These are phyloP conservation scores for Rhingia campestris DNA, from an alignment of 2,888 invertebrate species.

Conservation along the genomic window DNA sequence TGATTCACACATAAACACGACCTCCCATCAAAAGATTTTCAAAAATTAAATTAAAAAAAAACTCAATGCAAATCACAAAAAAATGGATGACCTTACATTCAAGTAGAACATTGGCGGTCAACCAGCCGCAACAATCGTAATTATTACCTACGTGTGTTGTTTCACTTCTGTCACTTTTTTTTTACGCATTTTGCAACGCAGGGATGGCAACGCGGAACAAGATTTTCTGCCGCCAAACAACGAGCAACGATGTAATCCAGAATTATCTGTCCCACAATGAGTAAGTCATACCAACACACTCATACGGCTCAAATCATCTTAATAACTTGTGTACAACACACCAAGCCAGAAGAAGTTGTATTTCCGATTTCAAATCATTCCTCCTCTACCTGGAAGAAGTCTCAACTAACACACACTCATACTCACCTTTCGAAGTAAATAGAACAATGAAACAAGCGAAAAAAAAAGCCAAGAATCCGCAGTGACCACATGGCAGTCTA, in stretches of 20 bases:
- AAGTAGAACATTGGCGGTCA: conserved; percentile 73
- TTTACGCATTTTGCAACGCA: conserved; percentile 18
- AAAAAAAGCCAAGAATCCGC: conserved; percentile 25
- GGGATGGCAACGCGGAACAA: conserved; percentile 17
- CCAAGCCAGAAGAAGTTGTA: conserved; percentile 41
- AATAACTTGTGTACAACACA: not conserved
- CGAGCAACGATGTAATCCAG: conserved; percentile 42
- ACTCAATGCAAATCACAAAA: conserved; percentile 42
- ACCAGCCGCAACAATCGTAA: conserved; percentile 70
- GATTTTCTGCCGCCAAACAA: conserved; percentile 14
- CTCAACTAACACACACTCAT: not conserved
- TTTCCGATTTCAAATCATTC: conserved; percentile 69
- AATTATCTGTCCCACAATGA: conserved; percentile 62
- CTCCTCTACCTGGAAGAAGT: conserved; percentile 61
- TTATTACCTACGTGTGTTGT: conserved; percentile 41
- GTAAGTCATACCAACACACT: conserved; percentile 53
- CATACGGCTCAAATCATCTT: conserved; percentile 23
- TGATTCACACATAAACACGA: conserved; percentile 52
- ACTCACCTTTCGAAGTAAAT: conserved; percentile 40
- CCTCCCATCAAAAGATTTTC: conserved; percentile 40
- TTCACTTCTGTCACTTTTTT: conserved; percentile 22
- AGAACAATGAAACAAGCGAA: conserved; percentile 44
- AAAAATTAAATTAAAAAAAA: conserved; percentile 21
- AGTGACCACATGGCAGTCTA: conserved; percentile 58
- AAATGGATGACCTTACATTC: conserved; percentile 65